Percentiles rank a stretch among this genome's conserved stretches.
phyloP scores from a whole-genome alignment of 2,113 vertebrate species.

The Atlantisia rogersi region DNA sequence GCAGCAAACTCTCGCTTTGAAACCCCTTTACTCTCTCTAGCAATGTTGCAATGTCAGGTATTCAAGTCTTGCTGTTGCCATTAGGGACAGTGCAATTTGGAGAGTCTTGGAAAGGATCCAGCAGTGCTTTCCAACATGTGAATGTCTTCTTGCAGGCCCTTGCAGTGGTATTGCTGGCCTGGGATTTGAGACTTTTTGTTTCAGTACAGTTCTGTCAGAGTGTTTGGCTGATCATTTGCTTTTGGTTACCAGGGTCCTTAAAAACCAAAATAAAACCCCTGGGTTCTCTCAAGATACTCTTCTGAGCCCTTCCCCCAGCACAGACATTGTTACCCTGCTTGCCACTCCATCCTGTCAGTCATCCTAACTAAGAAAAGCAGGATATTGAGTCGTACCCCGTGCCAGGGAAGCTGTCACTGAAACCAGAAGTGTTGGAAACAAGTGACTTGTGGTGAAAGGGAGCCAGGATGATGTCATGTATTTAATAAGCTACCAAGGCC shows the following conservation, averaged over 20 bases:
- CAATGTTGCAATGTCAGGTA: neutral
- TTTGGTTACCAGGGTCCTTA: neutral
- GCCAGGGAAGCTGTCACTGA: neutral
- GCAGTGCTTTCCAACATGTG: fast-evolving
- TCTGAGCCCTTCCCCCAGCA: too few species aligned
- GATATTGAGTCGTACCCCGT: neutral
- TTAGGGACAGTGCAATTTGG: neutral
- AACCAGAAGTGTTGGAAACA: neutral
- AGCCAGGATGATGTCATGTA: neutral
- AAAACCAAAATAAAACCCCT: neutral
- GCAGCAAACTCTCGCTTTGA: neutral
- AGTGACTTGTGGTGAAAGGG: neutral
- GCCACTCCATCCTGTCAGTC: neutral
- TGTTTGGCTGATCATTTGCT: neutral
- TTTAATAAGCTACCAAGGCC: neutral
- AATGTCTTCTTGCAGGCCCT: neutral
- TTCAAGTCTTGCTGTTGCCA: neutral
- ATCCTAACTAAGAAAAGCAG: neutral
- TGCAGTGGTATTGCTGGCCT: neutral
- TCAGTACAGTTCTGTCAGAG: neutral
- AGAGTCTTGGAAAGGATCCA: neutral
- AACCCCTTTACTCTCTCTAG: neutral
- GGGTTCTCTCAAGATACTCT: neutral
- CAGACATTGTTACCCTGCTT: neutral
- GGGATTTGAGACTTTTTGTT: neutral